Conservation (phyloP, 2,888 invertebrate genomes). For the Pachydiplax longipennis region DNA sequence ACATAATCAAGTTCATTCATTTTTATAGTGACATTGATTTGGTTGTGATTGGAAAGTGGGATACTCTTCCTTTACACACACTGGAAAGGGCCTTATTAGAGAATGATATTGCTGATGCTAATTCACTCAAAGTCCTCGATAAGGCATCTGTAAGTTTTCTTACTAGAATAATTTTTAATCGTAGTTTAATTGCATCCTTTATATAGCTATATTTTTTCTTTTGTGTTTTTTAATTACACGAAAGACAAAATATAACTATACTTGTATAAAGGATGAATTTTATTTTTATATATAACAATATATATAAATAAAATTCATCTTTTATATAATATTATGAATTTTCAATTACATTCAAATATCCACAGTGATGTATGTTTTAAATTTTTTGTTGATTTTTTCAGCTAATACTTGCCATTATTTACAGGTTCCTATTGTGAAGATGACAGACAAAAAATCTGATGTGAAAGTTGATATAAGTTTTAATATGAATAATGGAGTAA, state of each 20-base stretch:
- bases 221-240: no score
- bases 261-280: no score
- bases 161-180: neutral
- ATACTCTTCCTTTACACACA: constrained; percentile 82
- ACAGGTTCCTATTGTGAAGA: constrained; percentile 93
- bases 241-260: no score
- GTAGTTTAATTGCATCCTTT: neutral
- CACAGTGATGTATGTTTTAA: neutral
- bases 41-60: constrained; percentile 70
- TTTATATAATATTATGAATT: no score
- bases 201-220: neutral
- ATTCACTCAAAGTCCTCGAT: constrained; percentile 93
- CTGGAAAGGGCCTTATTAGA: constrained; percentile 89
- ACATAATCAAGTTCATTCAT: constrained; percentile 7
- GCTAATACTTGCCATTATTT: constrained; percentile 34
- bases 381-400: neutral
- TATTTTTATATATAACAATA: no score
- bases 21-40: constrained; percentile 74
- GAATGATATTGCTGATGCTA: constrained; percentile 87
- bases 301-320: no score
- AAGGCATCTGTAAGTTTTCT: constrained; percentile 81
- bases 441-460: constrained; percentile 85
- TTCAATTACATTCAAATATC: neutral
- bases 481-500: constrained; percentile 97
- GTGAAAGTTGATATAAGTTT: constrained; percentile 99